Percentiles rank a stretch among this genome's conserved stretches.
Conservation (phyloP, 64 coral and sea anemone species). For the Cladopsammia gracilis region DNA sequence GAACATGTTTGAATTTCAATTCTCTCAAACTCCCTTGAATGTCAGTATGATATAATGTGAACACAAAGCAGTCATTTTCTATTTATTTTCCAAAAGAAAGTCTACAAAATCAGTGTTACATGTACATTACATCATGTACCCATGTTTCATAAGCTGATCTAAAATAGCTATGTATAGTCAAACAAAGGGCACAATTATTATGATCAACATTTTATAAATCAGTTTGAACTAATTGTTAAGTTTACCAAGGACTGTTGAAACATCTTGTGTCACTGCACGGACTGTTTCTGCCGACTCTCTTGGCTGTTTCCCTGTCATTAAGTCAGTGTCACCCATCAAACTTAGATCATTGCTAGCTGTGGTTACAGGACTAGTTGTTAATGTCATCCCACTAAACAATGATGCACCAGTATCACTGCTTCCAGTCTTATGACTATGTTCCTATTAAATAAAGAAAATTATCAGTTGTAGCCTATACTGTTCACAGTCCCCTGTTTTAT, state of each 20-base stretch:
- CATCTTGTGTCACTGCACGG: not conserved
- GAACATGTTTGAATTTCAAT: no score
- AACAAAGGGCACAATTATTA: not conserved
- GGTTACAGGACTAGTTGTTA: not conserved
- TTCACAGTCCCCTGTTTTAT: no score
- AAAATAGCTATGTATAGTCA: not conserved
- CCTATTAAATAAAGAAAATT: not conserved
- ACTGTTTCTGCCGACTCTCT: not conserved
- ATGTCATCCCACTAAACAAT: slow-evolving; percentile 40
- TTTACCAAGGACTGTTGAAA: not conserved
- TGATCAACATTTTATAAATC: not conserved
- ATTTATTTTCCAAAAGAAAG: no score
- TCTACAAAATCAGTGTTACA: no score
- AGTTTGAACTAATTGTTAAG: not conserved
- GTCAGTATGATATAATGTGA: no score
- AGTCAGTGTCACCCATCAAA: not conserved
- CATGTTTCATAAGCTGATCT: no score
- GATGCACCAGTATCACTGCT: not conserved
- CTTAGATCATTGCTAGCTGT: not conserved
- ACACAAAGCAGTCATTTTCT: no score
- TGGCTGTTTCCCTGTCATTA: not conserved
- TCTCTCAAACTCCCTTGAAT: no score
- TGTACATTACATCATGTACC: no score
- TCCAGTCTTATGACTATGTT: not conserved
- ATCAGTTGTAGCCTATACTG: no score